Percentiles rank a stretch among this genome's conserved stretches.
Evolutionary conservation across 2,113 vertebrate genomes (phyloP).

Genomic region (Hylia prasina): DNA sequence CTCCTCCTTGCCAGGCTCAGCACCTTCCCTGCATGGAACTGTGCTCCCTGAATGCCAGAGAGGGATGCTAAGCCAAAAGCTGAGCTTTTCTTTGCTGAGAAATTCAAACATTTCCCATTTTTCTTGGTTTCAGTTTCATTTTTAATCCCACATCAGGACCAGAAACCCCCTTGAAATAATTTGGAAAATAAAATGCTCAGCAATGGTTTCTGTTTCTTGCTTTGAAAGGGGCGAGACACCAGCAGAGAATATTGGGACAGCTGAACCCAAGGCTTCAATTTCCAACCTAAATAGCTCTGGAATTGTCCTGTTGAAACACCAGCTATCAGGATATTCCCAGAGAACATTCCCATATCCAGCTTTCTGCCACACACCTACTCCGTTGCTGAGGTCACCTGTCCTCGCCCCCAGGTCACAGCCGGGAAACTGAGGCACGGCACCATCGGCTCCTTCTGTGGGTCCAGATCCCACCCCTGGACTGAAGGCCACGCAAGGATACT

Average conservation of each 20-base stretch:
- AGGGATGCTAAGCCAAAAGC: fast-evolving
- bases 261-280: neutral
- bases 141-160: neutral
- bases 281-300: neutral
- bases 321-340: neutral
- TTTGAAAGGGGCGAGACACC: neutral
- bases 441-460: fast-evolving
- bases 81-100: neutral
- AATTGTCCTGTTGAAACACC: neutral
- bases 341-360: neutral
- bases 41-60: neutral
- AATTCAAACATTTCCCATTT: neutral
- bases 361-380: neutral
- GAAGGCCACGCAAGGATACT: neutral
- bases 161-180: neutral
- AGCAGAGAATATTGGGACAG: neutral
- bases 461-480: fast-evolving
- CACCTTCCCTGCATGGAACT: fast-evolving
- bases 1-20: neutral
- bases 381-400: fast-evolving
- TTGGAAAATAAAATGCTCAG: neutral
- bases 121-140: neutral
- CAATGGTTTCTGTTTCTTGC: neutral
- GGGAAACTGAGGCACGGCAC: neutral
- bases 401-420: neutral